Conservation (phyloP, 2,113 vertebrate species). For the Cyprinodon tularosa region DNA sequence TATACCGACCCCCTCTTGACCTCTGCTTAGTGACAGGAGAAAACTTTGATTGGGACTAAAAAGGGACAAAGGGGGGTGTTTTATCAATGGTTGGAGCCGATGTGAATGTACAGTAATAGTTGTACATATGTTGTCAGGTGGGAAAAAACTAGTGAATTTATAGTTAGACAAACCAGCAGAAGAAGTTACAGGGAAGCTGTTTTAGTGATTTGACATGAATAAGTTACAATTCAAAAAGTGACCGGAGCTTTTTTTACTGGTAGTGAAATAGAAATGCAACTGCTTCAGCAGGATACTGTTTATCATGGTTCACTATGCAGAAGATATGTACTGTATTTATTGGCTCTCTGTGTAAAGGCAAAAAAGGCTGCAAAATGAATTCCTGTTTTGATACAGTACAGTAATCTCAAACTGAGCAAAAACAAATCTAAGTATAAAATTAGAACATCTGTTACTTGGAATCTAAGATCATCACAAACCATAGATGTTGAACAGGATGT, state of each 20-base stretch:
- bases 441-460: no score
- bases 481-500: no score
- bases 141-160: constrained; percentile 36
- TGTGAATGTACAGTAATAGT: constrained; percentile 44
- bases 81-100: constrained; percentile 18
- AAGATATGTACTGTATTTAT: background rate
- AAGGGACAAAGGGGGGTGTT: background rate
- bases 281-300: background rate
- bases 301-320: background rate
- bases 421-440: background rate
- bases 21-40: constrained; percentile 69
- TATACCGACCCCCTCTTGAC: constrained; percentile 67
- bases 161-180: constrained; percentile 50
- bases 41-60: constrained; percentile 52
- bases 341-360: background rate
- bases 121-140: constrained; percentile 27
- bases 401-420: background rate
- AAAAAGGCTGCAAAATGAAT: background rate
- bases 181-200: constrained; percentile 32
- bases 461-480: no score
- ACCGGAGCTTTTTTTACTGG: constrained; percentile 16
- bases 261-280: constrained; percentile 11
- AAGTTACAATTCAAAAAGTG: constrained; percentile 34
- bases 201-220: constrained; percentile 44
- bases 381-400: background rate